Evolutionary conservation across 2,888 invertebrate species (phyloP).

Genomic region (Pseudeuparius sepicola): DNA sequence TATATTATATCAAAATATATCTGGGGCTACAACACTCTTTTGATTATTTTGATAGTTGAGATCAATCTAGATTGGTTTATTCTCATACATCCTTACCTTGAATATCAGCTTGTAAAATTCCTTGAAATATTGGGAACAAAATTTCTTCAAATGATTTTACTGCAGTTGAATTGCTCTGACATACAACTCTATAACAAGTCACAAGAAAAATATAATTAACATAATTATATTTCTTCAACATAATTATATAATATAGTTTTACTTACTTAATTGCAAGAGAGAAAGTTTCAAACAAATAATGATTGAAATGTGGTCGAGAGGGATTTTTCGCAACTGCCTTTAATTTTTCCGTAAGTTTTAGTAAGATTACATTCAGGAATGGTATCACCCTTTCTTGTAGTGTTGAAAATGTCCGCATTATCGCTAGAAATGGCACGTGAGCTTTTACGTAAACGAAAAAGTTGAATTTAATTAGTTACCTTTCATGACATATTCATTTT

Average conservation of each 20-base stretch:
- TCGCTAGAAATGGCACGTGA: slow-evolving; percentile 52
- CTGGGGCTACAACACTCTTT: too few species aligned
- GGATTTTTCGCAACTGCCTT: slow-evolving; percentile 83
- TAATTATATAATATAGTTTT: too few species aligned
- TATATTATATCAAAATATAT: too few species aligned
- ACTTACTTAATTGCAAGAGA: slow-evolving; percentile 77
- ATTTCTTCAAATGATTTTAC: slow-evolving; percentile 84
- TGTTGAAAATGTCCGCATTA: slow-evolving; percentile 80
- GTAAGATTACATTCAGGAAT: slow-evolving; percentile 68
- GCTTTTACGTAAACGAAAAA: neutral
- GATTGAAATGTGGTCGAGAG: slow-evolving; percentile 95
- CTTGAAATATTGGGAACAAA: slow-evolving; percentile 91
- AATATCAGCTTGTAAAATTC: slow-evolving; percentile 87
- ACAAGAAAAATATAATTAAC: slow-evolving; percentile 8
- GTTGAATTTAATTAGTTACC: slow-evolving; percentile 40
- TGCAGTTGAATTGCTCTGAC: slow-evolving; percentile 67
- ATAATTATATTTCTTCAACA: slow-evolving; percentile 1
- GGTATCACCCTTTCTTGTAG: slow-evolving; percentile 74
- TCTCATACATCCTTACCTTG: too few species aligned
- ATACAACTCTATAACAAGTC: slow-evolving; percentile 58
- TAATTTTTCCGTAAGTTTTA: slow-evolving; percentile 76
- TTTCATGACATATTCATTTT: slow-evolving; percentile 98
- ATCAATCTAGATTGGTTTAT: too few species aligned
- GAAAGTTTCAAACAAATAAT: slow-evolving; percentile 93
- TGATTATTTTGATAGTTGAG: too few species aligned